Evolutionary conservation across 2,888 invertebrate genomes (phyloP), one percentile per base, ranked within the genome.

Genomic region (Parascotia fuliginaria): DNA sequence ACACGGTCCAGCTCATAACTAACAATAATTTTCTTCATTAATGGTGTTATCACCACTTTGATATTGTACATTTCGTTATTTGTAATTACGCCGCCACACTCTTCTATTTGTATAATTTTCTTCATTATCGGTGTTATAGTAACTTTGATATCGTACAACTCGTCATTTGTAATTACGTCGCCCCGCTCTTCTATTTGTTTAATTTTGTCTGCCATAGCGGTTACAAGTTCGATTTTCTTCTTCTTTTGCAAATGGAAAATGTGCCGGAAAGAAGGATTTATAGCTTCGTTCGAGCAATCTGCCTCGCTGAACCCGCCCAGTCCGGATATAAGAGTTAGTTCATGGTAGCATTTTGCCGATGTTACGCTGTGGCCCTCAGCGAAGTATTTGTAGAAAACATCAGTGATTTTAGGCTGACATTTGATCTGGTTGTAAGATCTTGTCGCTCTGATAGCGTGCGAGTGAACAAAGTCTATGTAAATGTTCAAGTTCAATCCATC

Each of bases 1-100:
- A 79, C 50, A 28, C 48, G 42, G n/a, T 79, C 66, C 3, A 69
- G 13, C 0, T 53, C 65, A 22, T 61, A 52, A 3, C 60, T 51
- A 0, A 42, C n/a, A 1, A 75, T 37, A 0, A 73, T 61, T 31
- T 65, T 61, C 28, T 69, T 76, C 79, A 80, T 80, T 1, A 68
- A 55, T 9, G 75, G 72, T 2, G 79, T 78, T 7, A 79, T 49
- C 1, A 80, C 60, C 0, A 68, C 57, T 0, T 65, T 55, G 0
- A 65, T 48, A n/a, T 69, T 53, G 28, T 37, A 40, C 5, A 51
- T 36, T 4, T 65, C 39, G 28, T 12, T 9, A 7, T 42, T 13
- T 7, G 39, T 15, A n/a, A 60, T 3, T 14, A 46, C 51, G 0
- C 61, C 63, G 0, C 61, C 65, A 11, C 29, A 22, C 13, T 51